phyloP scores from a whole-genome alignment of 1,140 invertebrate genomes.

The Aphis craccivora region DNA sequence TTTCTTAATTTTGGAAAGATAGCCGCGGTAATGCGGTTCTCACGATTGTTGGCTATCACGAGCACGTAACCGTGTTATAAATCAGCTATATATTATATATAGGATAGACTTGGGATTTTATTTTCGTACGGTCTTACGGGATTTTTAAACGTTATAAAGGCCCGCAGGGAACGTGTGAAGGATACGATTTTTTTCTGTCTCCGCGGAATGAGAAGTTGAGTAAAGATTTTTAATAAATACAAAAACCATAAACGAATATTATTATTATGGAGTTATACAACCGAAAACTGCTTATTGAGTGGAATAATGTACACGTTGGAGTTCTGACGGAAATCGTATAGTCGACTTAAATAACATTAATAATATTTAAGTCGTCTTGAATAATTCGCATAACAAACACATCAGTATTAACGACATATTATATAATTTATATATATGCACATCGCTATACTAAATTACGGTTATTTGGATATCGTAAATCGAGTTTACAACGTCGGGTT shows the following conservation, averaged over 20 bases:
- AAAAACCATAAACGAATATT: no score
- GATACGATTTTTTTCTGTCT: not conserved
- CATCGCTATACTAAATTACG: not conserved
- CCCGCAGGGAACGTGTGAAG: not conserved
- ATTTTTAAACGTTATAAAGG: not conserved
- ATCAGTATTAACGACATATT: not conserved
- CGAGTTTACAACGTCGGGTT: no score
- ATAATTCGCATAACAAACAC: not conserved
- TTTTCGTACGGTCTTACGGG: not conserved
- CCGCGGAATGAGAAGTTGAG: not conserved
- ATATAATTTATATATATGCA: not conserved
- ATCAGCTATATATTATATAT: not conserved
- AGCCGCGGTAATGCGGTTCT: not conserved
- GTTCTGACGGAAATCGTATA: not conserved
- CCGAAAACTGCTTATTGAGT: not conserved
- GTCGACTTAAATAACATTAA: not conserved
- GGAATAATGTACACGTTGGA: not conserved
- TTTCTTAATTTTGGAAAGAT: slow-evolving; percentile 23
- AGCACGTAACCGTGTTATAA: not conserved
- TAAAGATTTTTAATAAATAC: no score
- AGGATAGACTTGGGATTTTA: not conserved
- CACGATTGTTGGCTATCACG: not conserved
- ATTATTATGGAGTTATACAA: no score
- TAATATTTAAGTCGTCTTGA: no score
- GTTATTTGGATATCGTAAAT: no score